Evolutionary conservation across 2,797 vertebrate genomes (phyloP).

Genomic region (Fundulus diaphanus): DNA sequence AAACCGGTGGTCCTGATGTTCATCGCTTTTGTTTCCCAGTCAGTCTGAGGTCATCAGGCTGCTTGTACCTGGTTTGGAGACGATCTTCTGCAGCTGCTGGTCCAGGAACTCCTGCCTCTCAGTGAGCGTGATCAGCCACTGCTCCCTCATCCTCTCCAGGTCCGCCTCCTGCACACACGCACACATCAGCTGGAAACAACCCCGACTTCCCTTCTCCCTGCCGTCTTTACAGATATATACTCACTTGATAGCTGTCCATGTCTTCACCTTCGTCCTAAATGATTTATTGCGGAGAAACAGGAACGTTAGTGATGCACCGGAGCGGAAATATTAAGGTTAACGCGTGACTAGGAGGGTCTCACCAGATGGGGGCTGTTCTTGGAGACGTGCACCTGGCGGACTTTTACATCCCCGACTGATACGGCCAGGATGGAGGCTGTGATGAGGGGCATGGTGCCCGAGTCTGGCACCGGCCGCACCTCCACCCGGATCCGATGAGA

Average conservation of each 20-base stretch:
- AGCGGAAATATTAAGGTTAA: background rate
- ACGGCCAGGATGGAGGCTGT: constrained; percentile 88
- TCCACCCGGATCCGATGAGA: constrained; percentile 91
- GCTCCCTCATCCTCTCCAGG: constrained; percentile 90
- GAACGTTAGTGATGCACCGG: background rate
- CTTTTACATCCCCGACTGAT: constrained; percentile 89
- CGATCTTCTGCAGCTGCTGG: constrained; percentile 93
- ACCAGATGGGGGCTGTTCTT: constrained; percentile 80
- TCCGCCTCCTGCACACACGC: constrained; percentile 85
- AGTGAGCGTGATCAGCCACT: constrained; percentile 90
- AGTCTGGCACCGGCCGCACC: constrained; percentile 91
- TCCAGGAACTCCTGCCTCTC: constrained; percentile 96
- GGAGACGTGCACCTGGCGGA: constrained; percentile 70
- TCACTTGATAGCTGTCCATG: constrained; percentile 97
- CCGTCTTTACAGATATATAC: background rate
- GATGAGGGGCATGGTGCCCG: constrained; percentile 94
- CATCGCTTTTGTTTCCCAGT: background rate
- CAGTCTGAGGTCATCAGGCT: background rate
- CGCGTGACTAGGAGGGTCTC: constrained; percentile 4
- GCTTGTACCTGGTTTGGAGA: constrained; percentile 87
- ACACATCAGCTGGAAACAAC: background rate
- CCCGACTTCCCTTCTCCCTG: background rate
- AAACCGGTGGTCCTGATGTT: no score
- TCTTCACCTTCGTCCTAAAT: constrained; percentile 87
- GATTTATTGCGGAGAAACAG: background rate